These are phyloP conservation scores for Notechis scutatus DNA, from an alignment of 2,113 vertebrate genomes.

Conservation along the genomic window DNA sequence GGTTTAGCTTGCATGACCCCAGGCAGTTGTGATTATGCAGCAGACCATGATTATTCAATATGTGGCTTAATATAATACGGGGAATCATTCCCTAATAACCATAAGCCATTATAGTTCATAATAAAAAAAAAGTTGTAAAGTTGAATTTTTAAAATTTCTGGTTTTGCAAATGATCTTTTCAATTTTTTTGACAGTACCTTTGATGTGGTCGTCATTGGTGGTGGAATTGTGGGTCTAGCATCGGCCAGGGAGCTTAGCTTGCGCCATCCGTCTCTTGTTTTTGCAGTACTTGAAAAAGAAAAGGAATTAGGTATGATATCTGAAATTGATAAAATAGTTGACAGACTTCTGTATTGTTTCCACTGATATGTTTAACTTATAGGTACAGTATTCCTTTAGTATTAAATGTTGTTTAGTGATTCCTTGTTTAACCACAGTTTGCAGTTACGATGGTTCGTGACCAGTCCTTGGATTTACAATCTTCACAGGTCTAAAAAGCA, in stretches of 20 bases:
- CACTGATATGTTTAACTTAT: rapidly evolving
- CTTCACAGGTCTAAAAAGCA: neutral
- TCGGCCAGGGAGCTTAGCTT: constrained; percentile 83
- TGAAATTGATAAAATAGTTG: neutral
- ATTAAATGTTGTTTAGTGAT: neutral
- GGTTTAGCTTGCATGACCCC: neutral
- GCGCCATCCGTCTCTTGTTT: constrained; percentile 78
- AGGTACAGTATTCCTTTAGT: neutral
- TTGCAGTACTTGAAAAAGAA: constrained; percentile 91
- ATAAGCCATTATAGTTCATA: neutral
- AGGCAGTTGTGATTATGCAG: neutral
- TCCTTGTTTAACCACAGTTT: neutral
- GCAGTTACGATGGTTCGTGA: neutral
- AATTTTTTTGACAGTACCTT: constrained; percentile 62
- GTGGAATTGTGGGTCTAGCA: constrained; percentile 90
- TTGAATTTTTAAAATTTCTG: neutral
- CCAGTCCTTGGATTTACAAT: neutral
- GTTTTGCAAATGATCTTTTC: neutral
- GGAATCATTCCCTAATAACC: neutral
- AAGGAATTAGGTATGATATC: constrained; percentile 76
- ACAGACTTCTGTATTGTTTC: rapidly evolving
- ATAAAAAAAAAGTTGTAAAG: neutral
- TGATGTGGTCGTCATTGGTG: constrained; percentile 84
- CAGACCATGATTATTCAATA: neutral
- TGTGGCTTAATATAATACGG: neutral